Conservation (phyloP, 2,888 invertebrate species). For the Ophioninae sp. region DNA sequence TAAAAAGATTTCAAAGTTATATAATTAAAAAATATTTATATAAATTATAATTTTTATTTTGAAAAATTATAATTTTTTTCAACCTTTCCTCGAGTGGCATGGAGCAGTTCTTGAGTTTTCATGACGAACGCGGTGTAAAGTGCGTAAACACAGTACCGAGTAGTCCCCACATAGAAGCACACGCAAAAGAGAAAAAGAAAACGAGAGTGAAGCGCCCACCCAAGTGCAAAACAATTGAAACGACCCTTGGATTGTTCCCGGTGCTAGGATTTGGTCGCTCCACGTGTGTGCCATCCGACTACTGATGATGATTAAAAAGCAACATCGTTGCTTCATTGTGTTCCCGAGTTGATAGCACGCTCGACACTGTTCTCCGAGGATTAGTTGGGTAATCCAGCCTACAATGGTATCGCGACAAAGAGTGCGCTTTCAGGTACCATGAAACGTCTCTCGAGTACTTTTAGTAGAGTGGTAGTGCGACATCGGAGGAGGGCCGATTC, state of each 20-base stretch:
- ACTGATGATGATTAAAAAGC: slow-evolving; percentile 10
- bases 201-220: slow-evolving; percentile 18
- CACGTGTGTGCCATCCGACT: slow-evolving; percentile 1
- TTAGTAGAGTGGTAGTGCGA: too few species aligned
- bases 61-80: slow-evolving; percentile 23
- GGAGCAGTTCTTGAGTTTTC: slow-evolving; percentile 39
- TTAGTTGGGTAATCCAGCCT: background rate
- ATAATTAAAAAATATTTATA: too few species aligned
- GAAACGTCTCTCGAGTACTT: too few species aligned
- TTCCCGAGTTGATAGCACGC: background rate
- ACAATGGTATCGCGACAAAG: background rate
- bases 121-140: slow-evolving; percentile 31
- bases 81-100: slow-evolving; percentile 40
- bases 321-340: slow-evolving; percentile 4
- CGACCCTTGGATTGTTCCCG: slow-evolving; percentile 25
- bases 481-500: too few species aligned
- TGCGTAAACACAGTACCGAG: slow-evolving; percentile 25
- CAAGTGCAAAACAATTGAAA: slow-evolving; percentile 45
- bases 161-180: background rate
- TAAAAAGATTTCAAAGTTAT: too few species aligned
- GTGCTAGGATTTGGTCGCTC: background rate
- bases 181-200: slow-evolving; percentile 6
- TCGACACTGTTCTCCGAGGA: background rate
- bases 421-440: background rate
- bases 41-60: too few species aligned